Evolutionary conservation across 2,888 invertebrate species (phyloP).

Genomic region (Dryocosmus kuriphilus): DNA sequence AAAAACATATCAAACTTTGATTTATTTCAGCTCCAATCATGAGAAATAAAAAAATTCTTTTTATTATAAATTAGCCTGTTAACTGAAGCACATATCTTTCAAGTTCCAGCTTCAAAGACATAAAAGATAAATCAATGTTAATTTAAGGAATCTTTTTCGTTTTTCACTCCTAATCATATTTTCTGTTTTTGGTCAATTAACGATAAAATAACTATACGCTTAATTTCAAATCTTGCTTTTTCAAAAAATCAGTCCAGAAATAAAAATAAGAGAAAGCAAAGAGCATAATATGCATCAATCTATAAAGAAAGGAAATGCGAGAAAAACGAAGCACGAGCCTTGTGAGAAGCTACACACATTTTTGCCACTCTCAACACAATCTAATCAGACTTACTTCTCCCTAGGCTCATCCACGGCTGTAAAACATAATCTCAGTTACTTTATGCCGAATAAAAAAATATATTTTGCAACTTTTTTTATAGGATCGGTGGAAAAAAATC

Average conservation of each 20-base stretch:
- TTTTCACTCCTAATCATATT: not conserved
- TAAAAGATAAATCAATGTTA: too few relatives aligned
- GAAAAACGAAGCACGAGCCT: conserved; percentile 60
- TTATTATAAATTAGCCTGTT: too few relatives aligned
- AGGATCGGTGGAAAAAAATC: not conserved
- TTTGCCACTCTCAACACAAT: conserved; percentile 48
- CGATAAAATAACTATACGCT: not conserved
- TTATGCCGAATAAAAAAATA: conserved; percentile 76
- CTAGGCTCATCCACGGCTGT: conserved; percentile 96
- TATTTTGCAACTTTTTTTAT: conserved; percentile 8
- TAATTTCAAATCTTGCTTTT: not conserved
- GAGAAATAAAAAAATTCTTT: too few relatives aligned
- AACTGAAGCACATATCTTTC: too few relatives aligned
- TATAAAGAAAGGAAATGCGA: conserved; percentile 34
- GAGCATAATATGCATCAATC: not conserved
- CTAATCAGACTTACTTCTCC: conserved; percentile 89
- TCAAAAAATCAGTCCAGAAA: conserved; percentile 1
- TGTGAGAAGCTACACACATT: conserved; percentile 65
- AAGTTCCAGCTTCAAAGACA: too few relatives aligned
- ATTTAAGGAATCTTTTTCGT: not conserved
- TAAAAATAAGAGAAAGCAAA: not conserved
- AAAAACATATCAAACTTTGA: too few relatives aligned
- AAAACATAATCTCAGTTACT: conserved; percentile 77
- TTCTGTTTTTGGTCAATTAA: not conserved
- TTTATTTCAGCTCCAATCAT: too few relatives aligned